Percentiles rank a stretch among this genome's conserved stretches.
phyloP scores from a whole-genome alignment of 2,797 vertebrate species.

The Pangasius mekongensis region DNA sequence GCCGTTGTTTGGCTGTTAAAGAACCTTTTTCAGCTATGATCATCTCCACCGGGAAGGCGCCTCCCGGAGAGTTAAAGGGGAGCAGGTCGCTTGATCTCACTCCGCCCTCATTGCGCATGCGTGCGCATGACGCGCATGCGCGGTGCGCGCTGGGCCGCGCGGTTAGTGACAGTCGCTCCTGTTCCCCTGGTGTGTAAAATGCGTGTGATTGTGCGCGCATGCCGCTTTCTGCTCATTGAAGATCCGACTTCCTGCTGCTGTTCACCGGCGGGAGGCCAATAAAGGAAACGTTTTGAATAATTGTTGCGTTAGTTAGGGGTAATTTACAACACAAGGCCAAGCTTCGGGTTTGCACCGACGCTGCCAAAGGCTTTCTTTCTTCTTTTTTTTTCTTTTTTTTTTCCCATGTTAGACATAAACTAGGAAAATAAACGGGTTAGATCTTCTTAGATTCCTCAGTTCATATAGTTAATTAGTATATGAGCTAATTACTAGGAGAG shows the following conservation, averaged over 20 bases:
- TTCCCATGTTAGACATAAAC: constrained; percentile 33
- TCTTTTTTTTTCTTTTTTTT: background rate
- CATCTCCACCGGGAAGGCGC: constrained; percentile 66
- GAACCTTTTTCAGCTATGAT: constrained; percentile 71
- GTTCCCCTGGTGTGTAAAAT: constrained; percentile 18
- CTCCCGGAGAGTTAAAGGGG: constrained; percentile 74
- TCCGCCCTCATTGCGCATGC: constrained; percentile 34
- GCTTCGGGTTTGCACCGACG: constrained; percentile 53
- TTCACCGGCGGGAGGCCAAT: constrained; percentile 68
- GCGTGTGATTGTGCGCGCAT: constrained; percentile 36
- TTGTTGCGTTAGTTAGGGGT: constrained; percentile 77
- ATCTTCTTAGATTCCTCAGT: background rate
- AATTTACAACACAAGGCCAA: constrained; percentile 79
- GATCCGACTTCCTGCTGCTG: constrained; percentile 71
- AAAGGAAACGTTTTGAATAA: constrained; percentile 70
- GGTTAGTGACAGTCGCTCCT: constrained; percentile 30
- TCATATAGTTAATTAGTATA: background rate
- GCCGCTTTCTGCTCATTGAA: constrained; percentile 72
- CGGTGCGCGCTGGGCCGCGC: constrained; percentile 11
- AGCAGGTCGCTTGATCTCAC: constrained; percentile 56
- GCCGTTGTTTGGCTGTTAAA: constrained; percentile 64
- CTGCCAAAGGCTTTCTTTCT: constrained; percentile 50
- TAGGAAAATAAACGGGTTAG: background rate
- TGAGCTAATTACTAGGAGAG: no score
- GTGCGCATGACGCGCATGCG: background rate